phyloP scores from a whole-genome alignment of 2,113 vertebrate species.

The Leptobrachium ailaonicum region DNA sequence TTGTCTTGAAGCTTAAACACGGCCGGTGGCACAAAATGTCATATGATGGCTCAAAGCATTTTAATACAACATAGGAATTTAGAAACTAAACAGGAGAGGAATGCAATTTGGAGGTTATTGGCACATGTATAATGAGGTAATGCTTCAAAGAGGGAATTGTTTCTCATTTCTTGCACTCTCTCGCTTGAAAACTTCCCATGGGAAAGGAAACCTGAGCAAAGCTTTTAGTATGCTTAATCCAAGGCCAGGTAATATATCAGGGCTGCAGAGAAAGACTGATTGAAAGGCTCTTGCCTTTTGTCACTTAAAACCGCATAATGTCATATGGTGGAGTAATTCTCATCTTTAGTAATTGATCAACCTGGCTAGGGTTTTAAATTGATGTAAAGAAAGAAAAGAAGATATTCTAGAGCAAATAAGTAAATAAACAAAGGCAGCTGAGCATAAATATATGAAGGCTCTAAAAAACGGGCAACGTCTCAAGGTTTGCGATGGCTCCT shows the following conservation, averaged over 20 bases:
- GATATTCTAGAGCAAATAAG: no score
- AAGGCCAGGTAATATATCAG: constrained; percentile 18
- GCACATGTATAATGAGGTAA: constrained; percentile 40
- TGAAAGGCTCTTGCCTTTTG: constrained; percentile 20
- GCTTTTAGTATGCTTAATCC: constrained; percentile 9
- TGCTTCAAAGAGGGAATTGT: constrained; percentile 48
- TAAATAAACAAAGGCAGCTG: no score
- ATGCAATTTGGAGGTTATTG: constrained; percentile 41
- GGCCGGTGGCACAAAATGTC: constrained; percentile 2
- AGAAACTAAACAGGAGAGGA: constrained; percentile 40
- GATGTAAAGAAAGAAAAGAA: no score
- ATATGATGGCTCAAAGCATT: constrained; percentile 13
- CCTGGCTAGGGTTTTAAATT: no score
- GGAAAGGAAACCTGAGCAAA: constrained; percentile 49
- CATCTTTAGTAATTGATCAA: neutral
- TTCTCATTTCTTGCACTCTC: constrained; percentile 39
- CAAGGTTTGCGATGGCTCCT: no score
- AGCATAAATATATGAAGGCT: no score
- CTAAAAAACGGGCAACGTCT: no score
- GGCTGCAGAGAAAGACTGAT: constrained; percentile 32
- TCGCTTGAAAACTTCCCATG: constrained; percentile 40
- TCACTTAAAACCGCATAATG: constrained; percentile 30
- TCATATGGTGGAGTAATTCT: neutral
- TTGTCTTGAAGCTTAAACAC: constrained; percentile 29
- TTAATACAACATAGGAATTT: constrained; percentile 22